Evolutionary conservation across 2,888 invertebrate genomes (phyloP).

Genomic region (Sarcophaga carnaria): DNA sequence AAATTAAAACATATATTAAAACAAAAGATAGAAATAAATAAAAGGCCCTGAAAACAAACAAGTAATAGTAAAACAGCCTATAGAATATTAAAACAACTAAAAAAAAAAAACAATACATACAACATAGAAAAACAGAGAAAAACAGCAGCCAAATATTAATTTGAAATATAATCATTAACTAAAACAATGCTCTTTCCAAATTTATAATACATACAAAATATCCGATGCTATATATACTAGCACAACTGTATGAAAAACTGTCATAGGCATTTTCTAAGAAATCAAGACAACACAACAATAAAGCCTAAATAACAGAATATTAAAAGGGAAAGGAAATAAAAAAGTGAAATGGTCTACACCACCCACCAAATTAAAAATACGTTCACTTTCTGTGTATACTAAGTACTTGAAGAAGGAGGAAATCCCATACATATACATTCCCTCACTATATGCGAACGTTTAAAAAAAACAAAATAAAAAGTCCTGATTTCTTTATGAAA

Average conservation of each 20-base stretch:
- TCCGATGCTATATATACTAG: background rate
- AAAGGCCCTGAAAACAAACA: slow-evolving; percentile 28
- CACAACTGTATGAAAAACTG: slow-evolving; percentile 22
- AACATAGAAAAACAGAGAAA: too few species aligned
- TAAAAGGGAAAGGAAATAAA: slow-evolving; percentile 43
- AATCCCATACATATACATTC: background rate
- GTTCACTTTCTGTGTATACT: background rate
- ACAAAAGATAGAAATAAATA: slow-evolving; percentile 15
- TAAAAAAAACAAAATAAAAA: slow-evolving; percentile 7
- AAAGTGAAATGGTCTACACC: slow-evolving; percentile 53
- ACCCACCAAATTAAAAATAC: slow-evolving; percentile 7
- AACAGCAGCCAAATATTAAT: too few species aligned
- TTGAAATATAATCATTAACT: background rate
- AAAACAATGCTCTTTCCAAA: background rate
- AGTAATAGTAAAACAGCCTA: slow-evolving; percentile 25
- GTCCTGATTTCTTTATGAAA: too few species aligned
- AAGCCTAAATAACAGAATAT: background rate
- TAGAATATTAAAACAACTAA: slow-evolving; percentile 40
- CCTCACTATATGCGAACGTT: background rate
- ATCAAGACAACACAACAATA: slow-evolving; percentile 12
- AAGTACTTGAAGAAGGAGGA: background rate
- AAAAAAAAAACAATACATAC: slow-evolving; percentile 29
- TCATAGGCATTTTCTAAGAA: slow-evolving; percentile 4
- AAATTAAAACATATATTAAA: slow-evolving; percentile 32
- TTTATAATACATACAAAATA: background rate